These are phyloP conservation scores for Dysdera silvatica DNA, from an alignment of 1,140 invertebrate species.

Conservation along the genomic window DNA sequence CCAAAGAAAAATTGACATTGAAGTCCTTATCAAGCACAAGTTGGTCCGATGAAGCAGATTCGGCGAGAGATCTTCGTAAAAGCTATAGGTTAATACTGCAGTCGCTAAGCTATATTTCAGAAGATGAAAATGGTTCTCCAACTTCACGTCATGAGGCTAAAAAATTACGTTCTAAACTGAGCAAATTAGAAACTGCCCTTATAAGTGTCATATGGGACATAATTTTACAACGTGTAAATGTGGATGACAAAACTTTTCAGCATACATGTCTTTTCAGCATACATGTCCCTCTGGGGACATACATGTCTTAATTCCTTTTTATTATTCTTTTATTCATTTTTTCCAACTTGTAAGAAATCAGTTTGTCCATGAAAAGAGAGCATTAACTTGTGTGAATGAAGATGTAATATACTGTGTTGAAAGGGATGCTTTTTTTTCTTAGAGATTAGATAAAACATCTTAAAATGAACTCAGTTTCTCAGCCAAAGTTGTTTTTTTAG, in stretches of 20 bases:
- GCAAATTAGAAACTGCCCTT: background rate
- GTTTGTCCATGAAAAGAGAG: too few species aligned
- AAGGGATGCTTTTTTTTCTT: too few species aligned
- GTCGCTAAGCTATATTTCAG: background rate
- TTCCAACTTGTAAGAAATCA: background rate
- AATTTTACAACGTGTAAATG: background rate
- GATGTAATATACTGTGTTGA: too few species aligned
- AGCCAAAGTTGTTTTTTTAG: too few species aligned
- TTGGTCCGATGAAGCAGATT: constrained; percentile 1
- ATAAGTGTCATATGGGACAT: constrained; percentile 1
- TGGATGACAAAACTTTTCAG: background rate
- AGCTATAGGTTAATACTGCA: background rate
- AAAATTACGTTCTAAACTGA: background rate
- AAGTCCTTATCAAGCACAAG: constrained; percentile 4
- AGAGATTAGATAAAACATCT: too few species aligned
- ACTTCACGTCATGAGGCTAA: background rate
- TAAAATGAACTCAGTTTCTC: too few species aligned
- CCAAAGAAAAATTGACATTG: background rate
- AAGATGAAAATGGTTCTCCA: background rate
- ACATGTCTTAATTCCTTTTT: background rate
- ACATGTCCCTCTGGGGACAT: background rate
- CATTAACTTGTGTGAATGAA: too few species aligned
- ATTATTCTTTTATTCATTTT: background rate
- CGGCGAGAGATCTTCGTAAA: background rate
- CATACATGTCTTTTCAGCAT: background rate